phyloP scores from a whole-genome alignment of 2,888 invertebrate species.

The Palloptera scutellata region DNA sequence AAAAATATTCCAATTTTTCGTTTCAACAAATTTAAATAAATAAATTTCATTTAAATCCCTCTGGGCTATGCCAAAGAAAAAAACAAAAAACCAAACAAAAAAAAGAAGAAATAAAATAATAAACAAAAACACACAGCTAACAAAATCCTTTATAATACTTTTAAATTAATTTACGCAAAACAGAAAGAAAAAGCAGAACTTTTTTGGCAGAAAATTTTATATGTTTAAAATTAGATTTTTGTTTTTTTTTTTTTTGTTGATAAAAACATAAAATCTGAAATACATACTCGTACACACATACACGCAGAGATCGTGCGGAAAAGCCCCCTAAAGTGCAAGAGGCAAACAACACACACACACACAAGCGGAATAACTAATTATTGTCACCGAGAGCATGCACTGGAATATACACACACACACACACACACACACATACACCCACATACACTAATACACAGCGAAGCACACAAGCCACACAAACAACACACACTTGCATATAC shows the following conservation, averaged over 20 bases:
- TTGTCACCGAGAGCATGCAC: constrained; percentile 1
- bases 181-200: not conserved
- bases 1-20: too few species aligned
- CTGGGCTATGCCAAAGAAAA: too few species aligned
- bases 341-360: too few species aligned
- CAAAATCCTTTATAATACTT: not conserved
- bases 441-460: not conserved
- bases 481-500: not conserved
- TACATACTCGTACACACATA: too few species aligned
- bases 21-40: too few species aligned
- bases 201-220: not conserved
- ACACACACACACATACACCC: constrained; percentile 5
- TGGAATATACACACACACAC: too few species aligned
- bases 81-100: not conserved
- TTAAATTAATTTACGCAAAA: not conserved
- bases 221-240: too few species aligned
- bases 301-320: too few species aligned
- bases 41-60: too few species aligned
- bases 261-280: too few species aligned
- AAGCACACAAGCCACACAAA: not conserved
- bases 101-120: not conserved
- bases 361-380: constrained; percentile 16
- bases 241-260: not conserved
- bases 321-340: too few species aligned
- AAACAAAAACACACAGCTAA: constrained; percentile 11